A percentile compares a stretch with the other conserved stretches of the same genome.
Evolutionary conservation across 2,113 vertebrate species (phyloP).

Genomic region (Takifugu bimaculatus): DNA sequence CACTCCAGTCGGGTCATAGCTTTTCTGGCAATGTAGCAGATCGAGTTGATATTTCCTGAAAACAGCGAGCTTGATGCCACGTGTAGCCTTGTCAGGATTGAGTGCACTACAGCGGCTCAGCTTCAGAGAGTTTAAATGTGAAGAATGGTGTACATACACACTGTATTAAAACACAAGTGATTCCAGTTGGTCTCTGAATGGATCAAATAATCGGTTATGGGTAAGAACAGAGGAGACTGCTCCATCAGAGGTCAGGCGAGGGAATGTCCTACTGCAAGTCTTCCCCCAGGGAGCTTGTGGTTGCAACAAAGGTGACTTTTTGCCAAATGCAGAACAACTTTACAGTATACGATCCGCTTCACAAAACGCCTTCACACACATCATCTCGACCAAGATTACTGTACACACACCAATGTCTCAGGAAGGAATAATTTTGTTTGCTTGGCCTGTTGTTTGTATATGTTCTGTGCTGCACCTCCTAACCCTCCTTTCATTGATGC

Average conservation of each 20-base stretch:
- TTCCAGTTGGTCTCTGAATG: conserved; percentile 37
- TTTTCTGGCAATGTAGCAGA: conserved; percentile 61
- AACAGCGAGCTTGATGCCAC: conserved; percentile 14
- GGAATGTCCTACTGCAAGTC: conserved; percentile 41
- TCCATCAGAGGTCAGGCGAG: conserved; percentile 41
- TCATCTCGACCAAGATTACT: conserved; percentile 63
- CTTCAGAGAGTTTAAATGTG: conserved; percentile 50
- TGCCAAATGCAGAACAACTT: conserved; percentile 53
- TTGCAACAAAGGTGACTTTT: conserved; percentile 51
- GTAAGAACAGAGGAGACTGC: conserved; percentile 31
- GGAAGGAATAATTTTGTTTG: conserved; percentile 75
- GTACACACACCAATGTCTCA: conserved; percentile 72
- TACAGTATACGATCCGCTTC: conserved; percentile 63
- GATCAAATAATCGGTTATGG: conserved; percentile 30
- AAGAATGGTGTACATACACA: conserved; percentile 62
- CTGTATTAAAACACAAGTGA: conserved; percentile 51
- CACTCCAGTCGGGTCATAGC: conserved; percentile 64
- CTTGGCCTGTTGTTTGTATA: conserved; percentile 64
- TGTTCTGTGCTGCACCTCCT: conserved; percentile 61
- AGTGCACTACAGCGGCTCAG: conserved; percentile 25
- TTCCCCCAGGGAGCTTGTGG: conserved; percentile 42
- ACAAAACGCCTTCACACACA: conserved; percentile 65
- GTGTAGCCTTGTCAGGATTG: conserved; percentile 6
- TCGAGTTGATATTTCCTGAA: conserved; percentile 38
- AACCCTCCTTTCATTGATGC: conserved; percentile 45